Base-by-base conservation (phyloP, 2,797 vertebrate genomes). In the Amniataba percoides region DNA sequence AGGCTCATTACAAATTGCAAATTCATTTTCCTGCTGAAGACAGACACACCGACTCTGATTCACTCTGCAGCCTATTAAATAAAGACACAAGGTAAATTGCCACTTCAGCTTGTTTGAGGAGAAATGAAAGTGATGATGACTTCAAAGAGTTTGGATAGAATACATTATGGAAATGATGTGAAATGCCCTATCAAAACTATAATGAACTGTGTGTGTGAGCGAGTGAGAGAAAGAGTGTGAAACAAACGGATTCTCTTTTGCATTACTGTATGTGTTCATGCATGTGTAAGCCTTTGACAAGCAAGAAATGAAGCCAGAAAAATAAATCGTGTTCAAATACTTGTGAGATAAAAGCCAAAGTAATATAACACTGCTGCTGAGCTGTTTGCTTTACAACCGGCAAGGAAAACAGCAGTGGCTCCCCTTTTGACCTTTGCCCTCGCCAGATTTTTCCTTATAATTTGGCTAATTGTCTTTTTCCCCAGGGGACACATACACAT, bases 391-490 rank as follows among this genome's bases (percentile, higher is more conserved):
- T 88, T 87, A 90, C 64, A 81, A 78, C 61, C 70, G 63, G 57
- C 78, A 60, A 80, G 77, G 76, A 87, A 68, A 89, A 90, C 80
- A 91, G 87, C 78, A 58, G 55, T 49, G 5, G 36, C 56, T 88
- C 83, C 64, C 77, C 86, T 61, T 87, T 46, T 75, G 81, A 92
- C 90, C 92, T 91, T 86, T 92, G 83, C 13, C 83, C 82, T 74
- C 55, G 31, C 78, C 76, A 80, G 76, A 86, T 88, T 87, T 52
- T 83, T 66, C 68, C 85, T 84, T 81, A 84, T 94, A 88, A 94
- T 95, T 93, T 88, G 68, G 77, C 79, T 92, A 94, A 95, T 94
- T 92, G 89, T 74, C 63, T 78, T 76, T 72, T 59, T 65, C 85
- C 87, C 87, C 85, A 40, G 5, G 66, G 72, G 84, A 84, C 40